Base-by-base conservation (phyloP, 2,113 vertebrate genomes). In the Amia ocellicauda region DNA sequence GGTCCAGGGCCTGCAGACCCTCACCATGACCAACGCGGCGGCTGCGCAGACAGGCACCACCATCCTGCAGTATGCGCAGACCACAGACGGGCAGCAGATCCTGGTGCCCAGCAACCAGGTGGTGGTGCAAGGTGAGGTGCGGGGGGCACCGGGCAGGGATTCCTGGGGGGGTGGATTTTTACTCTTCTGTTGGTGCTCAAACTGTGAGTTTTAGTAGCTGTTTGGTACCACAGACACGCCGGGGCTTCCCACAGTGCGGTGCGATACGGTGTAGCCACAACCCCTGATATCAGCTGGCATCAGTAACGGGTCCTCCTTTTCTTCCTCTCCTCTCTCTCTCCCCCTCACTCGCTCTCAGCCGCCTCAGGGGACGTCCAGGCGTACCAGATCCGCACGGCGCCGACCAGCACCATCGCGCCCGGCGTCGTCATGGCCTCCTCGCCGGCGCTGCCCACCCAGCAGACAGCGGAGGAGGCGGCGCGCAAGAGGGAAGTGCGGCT, bases 81-180 rank as follows among this genome's bases (percentile, higher is more conserved):
- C 96, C 77, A 96, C 93, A 23, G 97, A 99, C 0, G 97, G 97
- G 20, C 97, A 99, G 74, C 97, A 99, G 81, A 98, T 99, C 79
- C 88, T 99, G 16, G 95, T 99, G 70, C 97, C 97, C 64, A 98
- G 97, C 85, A 98, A 98, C 81, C 97, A 99, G 69, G 97, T 99
- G 69, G 94, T 99, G n/a, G 96, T 99, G 79, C 97, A 99, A 91
- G 95, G 97, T 99, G 78, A 85, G 89, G 60, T 8, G 10, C n/a
- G n/a, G 29, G 7, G 16, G 36, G 49, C 28, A 20, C 27, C 26
- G 29, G 14, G 29, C 7, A 22, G 13, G 28, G 14, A 1, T 28
- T 3, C 5, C 10, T 14, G 10, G 23, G 11, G 3, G 23, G 17
- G 16, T 26, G 22, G 3, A 11, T 14, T 26, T 28, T 16, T 7